Evolutionary conservation across 2,113 vertebrate genomes (phyloP).

Genomic region (Buteo buteo): DNA sequence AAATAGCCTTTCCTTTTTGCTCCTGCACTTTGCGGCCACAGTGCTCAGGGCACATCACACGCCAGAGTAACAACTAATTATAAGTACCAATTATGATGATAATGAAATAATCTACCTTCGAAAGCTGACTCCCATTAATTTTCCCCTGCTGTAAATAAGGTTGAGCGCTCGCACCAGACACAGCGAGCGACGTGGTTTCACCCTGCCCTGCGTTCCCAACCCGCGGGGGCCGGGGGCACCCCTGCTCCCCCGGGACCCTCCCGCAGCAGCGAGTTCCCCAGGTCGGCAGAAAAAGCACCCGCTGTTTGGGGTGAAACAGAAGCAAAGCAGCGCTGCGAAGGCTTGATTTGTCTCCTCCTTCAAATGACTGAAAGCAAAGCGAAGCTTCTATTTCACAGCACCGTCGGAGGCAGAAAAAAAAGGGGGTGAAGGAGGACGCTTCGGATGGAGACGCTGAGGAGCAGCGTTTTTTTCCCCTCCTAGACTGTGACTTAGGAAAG

Average conservation of each 20-base stretch:
- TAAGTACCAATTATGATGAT: constrained; percentile 36
- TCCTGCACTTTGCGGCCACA: background rate
- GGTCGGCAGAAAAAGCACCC: rapidly evolving
- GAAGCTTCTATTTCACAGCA: background rate
- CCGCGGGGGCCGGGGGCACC: background rate
- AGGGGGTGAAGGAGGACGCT: background rate
- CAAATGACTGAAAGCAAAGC: background rate
- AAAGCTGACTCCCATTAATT: constrained; percentile 29
- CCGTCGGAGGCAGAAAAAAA: background rate
- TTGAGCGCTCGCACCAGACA: background rate
- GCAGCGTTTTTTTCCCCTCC: background rate
- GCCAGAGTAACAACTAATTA: constrained; percentile 48
- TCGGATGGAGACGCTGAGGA: background rate
- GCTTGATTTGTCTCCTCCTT: background rate
- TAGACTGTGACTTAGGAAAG: background rate
- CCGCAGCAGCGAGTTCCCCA: background rate
- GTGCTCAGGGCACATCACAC: constrained; percentile 25
- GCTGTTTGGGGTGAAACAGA: background rate
- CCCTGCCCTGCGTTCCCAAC: background rate
- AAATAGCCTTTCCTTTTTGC: constrained; percentile 11
- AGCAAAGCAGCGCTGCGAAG: background rate
- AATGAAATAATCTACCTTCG: constrained; percentile 51
- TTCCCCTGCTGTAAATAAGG: background rate
- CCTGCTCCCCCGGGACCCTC: rapidly evolving
- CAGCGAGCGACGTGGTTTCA: rapidly evolving